Base-by-base conservation (phyloP, 2,797 vertebrate genomes). In the Decapterus maruadsi region DNA sequence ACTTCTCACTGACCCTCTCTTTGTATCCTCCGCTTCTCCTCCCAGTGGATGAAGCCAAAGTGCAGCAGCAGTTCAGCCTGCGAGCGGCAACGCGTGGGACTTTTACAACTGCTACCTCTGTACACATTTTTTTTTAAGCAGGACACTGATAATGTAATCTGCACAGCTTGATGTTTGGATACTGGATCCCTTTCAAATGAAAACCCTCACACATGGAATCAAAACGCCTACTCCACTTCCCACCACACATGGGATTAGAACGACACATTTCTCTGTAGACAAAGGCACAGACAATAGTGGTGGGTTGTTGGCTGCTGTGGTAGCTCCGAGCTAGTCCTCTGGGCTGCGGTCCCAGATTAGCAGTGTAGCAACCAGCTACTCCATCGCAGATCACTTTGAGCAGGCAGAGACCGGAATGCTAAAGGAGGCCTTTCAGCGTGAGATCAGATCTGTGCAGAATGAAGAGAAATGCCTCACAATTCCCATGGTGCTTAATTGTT, bases 161-260 rank as follows among this genome's bases (percentile, higher is more conserved):
- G 75, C 72, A 79, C 78, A 60, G 78, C 59, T 85, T 72, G 71
- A 86, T 79, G 88, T 84, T 89, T 77, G 69, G 73, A 80, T 78
- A 55, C 80, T 76, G 71, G 81, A 77, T 84, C 67, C 34, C 48
- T 84, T 80, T 85, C 67, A 83, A 85, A 85, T 68, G 62, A 81
- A 87, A 77, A 64, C 59, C 58, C 79, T 85, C 77, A 88, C 86
- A 86, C 79, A 79, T 59, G 71, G 83, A 90, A 85, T 84, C 63
- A 70, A 82, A 78, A 73, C 84, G 34, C 91, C 90, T 85, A 90
- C 89, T 70, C 83, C 12, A 20, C 87, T 86, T 90, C 89, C 88
- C 84, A 90, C 89, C 72, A 82, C 86, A 82, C 84, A 75, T 68
- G 83, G 85, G 90, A 92, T 93, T 92, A 90, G 87, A 77, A 82